Evolutionary conservation across 1,140 invertebrate species (phyloP).

Genomic region (Hycleus phaleratus): DNA sequence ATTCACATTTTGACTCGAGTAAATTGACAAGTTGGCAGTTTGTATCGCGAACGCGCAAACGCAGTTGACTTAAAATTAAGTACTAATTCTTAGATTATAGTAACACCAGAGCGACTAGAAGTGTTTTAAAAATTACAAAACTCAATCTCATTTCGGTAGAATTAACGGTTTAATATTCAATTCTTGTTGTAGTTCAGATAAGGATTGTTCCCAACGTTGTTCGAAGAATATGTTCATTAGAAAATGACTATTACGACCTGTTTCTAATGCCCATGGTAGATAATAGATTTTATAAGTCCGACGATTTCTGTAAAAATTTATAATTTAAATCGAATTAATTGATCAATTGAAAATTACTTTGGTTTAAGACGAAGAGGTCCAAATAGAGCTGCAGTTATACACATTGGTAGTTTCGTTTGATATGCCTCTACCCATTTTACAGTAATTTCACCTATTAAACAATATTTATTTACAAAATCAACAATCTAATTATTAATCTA

Average conservation of each 20-base stretch:
- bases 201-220: conserved; percentile 84
- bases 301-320: conserved; percentile 57
- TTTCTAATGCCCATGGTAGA: conserved; percentile 82
- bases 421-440: conserved; percentile 97
- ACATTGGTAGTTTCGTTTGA: conserved; percentile 86
- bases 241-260: conserved; percentile 69
- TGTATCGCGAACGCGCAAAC: neutral
- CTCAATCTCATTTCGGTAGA: conserved; percentile 3
- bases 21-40: conserved; percentile 5
- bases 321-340: neutral
- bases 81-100: neutral
- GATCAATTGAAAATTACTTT: conserved; percentile 49
- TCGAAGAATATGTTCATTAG: conserved; percentile 86
- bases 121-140: neutral
- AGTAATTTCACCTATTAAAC: conserved; percentile 63
- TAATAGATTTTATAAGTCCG: conserved; percentile 69
- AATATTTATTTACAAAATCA: too few species aligned
- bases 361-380: conserved; percentile 74
- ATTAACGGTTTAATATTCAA: conserved; percentile 53
- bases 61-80: neutral
- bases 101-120: neutral
- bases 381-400: conserved; percentile 76
- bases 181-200: conserved; percentile 72
- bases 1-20: neutral
- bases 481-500: conserved; percentile 32